phyloP scores from a whole-genome alignment of 1,140 invertebrate genomes.

The Drosophila mayri region DNA sequence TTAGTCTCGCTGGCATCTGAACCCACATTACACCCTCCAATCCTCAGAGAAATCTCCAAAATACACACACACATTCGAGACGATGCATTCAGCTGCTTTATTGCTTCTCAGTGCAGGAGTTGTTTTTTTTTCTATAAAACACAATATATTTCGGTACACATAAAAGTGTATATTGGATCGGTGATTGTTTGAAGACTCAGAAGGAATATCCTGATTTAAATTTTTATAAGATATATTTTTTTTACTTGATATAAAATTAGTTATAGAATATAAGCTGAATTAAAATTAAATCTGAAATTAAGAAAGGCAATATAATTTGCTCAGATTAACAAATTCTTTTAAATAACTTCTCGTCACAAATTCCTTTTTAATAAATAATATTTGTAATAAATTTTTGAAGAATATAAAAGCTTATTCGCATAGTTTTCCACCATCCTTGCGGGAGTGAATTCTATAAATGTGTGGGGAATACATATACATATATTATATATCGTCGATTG shows the following conservation, averaged over 20 bases:
- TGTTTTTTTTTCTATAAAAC: constrained; percentile 32
- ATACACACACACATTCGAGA: constrained; percentile 7
- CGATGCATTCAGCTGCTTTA: constrained; percentile 42
- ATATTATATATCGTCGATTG: constrained; percentile 38
- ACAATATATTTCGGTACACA: constrained; percentile 32
- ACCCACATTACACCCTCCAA: background rate
- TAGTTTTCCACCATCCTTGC: background rate
- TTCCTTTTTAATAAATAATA: background rate
- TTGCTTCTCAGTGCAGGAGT: constrained; percentile 35
- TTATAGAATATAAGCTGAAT: background rate
- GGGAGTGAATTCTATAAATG: constrained; percentile 7
- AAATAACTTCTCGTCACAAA: background rate
- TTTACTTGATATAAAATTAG: background rate
- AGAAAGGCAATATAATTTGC: background rate
- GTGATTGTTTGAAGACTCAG: background rate
- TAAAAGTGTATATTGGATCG: constrained; percentile 9
- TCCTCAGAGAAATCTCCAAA: background rate
- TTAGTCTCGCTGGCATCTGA: constrained; percentile 1
- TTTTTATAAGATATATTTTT: background rate
- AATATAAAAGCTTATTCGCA: background rate
- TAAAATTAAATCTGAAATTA: background rate
- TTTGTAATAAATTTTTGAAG: background rate
- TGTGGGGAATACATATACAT: constrained; percentile 4
- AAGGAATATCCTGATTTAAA: background rate
- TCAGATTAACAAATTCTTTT: background rate